These are phyloP conservation scores for Temnothorax rugatulus DNA, from an alignment of 2,888 invertebrate genomes.

Conservation along the genomic window DNA sequence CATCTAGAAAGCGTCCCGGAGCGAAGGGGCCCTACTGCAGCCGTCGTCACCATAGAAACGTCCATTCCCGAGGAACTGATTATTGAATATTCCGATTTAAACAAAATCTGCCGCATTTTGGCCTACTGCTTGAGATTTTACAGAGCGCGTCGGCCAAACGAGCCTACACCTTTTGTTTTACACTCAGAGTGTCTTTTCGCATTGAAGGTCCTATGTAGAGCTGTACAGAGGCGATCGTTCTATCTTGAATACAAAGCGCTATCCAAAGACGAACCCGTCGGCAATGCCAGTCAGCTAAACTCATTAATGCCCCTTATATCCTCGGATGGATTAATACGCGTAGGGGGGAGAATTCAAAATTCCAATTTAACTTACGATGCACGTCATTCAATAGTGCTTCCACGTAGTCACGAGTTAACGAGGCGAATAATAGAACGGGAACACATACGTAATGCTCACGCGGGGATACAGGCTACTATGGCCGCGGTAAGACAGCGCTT, in stretches of 20 bases:
- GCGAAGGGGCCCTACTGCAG: neutral
- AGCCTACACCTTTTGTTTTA: neutral
- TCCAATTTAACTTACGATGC: neutral
- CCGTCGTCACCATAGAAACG: neutral
- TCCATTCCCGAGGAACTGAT: neutral
- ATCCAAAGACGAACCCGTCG: too few species aligned
- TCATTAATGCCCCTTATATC: too few species aligned
- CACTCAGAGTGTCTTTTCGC: neutral
- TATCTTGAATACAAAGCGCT: too few species aligned
- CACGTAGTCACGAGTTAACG: neutral
- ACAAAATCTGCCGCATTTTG: neutral
- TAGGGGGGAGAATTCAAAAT: neutral
- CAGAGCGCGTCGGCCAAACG: neutral
- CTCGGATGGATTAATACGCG: neutral
- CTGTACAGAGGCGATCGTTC: too few species aligned
- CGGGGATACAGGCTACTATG: neutral
- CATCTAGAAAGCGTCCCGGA: neutral
- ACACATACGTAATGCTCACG: neutral
- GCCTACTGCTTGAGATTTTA: neutral
- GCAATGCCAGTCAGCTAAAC: too few species aligned
- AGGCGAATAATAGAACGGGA: neutral
- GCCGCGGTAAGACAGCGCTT: neutral
- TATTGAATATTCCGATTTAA: neutral
- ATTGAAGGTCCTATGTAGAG: neutral
- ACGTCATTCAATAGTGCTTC: neutral